Percentiles rank a stretch among this genome's conserved stretches.
These are phyloP conservation scores for Sepioteuthis lessoniana DNA, from an alignment of 2,888 invertebrate species.

Conservation along the genomic window DNA sequence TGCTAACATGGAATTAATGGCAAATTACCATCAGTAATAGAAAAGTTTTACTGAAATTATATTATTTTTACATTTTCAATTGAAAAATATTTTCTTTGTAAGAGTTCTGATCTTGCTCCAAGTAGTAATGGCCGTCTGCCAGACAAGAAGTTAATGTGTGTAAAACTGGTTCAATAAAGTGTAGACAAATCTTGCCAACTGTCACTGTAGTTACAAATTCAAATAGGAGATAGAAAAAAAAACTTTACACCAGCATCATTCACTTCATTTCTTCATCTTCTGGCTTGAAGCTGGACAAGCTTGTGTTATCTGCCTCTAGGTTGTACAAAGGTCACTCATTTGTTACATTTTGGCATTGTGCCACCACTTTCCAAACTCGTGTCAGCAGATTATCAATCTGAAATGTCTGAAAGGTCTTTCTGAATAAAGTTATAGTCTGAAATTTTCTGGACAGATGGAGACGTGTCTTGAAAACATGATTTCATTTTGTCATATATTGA, in stretches of 20 bases:
- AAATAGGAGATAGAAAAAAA: neutral
- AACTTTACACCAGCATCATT: neutral
- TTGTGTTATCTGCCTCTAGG: neutral
- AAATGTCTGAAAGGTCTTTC: neutral
- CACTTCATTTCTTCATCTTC: neutral
- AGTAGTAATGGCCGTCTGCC: neutral
- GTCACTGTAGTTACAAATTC: neutral
- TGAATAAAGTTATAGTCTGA: neutral
- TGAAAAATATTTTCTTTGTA: neutral
- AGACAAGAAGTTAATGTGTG: neutral
- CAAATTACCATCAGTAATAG: no score
- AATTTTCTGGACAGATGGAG: neutral
- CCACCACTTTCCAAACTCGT: neutral
- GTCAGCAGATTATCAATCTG: conserved; percentile 33
- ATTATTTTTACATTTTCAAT: neutral
- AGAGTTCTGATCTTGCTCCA: neutral
- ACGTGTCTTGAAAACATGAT: neutral
- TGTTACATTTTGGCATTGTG: neutral
- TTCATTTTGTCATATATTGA: no score
- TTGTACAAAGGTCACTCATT: neutral
- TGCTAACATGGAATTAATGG: no score
- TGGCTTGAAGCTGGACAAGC: neutral
- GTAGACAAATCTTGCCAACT: neutral
- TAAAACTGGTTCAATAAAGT: conserved; percentile 6
- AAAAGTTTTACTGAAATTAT: no score